These are phyloP conservation scores for Himalopsyche japonica DNA, from an alignment of 2,888 invertebrate species.

Conservation along the genomic window DNA sequence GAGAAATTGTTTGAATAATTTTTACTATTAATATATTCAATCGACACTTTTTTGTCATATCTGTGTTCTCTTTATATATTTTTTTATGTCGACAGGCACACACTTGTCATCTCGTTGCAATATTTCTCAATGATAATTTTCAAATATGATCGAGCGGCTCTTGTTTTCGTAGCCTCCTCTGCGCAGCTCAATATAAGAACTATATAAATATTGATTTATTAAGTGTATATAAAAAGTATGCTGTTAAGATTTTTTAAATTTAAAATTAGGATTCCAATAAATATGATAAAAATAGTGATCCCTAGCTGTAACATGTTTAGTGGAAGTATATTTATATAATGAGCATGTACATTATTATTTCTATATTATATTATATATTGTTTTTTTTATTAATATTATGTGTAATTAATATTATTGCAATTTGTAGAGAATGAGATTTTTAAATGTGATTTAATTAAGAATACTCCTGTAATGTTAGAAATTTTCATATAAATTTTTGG, in stretches of 20 bases:
- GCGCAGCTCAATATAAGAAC: constrained; percentile 22
- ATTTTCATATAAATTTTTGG: background rate
- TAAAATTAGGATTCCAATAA: constrained; percentile 32
- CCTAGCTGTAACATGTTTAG: constrained; percentile 30
- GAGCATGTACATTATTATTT: constrained; percentile 3
- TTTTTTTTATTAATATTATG: constrained; percentile 1
- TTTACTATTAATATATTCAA: background rate
- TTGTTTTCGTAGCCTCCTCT: background rate
- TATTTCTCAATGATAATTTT: background rate
- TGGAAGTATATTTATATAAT: constrained; percentile 32
- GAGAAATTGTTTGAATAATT: constrained; percentile 2
- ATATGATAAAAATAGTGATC: constrained; percentile 36
- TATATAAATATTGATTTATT: constrained; percentile 11
- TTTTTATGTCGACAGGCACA: background rate
- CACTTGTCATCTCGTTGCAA: background rate
- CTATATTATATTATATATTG: background rate
- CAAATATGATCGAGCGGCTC: background rate
- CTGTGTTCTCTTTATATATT: background rate
- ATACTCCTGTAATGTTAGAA: constrained; percentile 1
- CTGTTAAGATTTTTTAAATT: constrained; percentile 30
- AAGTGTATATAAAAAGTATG: constrained; percentile 9
- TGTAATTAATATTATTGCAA: background rate
- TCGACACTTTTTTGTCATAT: background rate
- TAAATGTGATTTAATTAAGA: background rate
- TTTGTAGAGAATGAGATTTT: background rate